Percentiles rank a stretch among this genome's conserved stretches.
Conservation (phyloP, 30 jellyfish, hydroid and myxozoan species). For the Hydractinia symbiolongicarpus region DNA sequence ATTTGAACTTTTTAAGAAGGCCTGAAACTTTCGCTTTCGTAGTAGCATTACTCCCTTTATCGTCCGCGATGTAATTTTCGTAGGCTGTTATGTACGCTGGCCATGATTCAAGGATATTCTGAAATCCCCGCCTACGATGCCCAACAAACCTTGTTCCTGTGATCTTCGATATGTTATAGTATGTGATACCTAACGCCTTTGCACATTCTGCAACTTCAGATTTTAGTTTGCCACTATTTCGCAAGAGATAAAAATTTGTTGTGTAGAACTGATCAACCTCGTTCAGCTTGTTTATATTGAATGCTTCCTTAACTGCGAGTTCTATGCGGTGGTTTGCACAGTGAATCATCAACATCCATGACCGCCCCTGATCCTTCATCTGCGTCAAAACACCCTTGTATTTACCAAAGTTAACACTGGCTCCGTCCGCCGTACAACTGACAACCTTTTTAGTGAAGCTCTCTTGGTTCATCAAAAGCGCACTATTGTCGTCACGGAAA, state of each 20-base stretch:
- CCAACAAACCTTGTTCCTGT: slow-evolving; percentile 39
- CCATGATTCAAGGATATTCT: slow-evolving; percentile 38
- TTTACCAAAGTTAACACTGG: no score
- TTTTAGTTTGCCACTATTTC: slow-evolving; percentile 23
- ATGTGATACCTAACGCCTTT: slow-evolving; percentile 32
- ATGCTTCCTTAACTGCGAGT: slow-evolving; percentile 34
- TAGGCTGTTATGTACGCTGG: slow-evolving; percentile 45
- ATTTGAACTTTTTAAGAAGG: no score
- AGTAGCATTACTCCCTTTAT: slow-evolving; percentile 35
- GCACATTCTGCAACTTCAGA: slow-evolving; percentile 32
- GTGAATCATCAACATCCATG: slow-evolving; percentile 37
- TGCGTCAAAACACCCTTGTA: background rate
- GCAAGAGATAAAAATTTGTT: slow-evolving; percentile 22
- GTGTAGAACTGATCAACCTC: slow-evolving; percentile 33
- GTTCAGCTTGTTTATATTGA: slow-evolving; percentile 14
- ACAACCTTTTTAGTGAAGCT: background rate
- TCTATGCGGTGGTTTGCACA: background rate
- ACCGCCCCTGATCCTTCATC: slow-evolving; percentile 17
- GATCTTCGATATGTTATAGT: slow-evolving; percentile 22
- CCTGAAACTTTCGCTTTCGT: background rate
- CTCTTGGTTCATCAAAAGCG: no score
- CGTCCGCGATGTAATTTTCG: slow-evolving; percentile 34
- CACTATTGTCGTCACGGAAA: background rate
- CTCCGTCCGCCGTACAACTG: background rate
- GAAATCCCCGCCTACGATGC: slow-evolving; percentile 39